Percentiles rank a stretch among this genome's conserved stretches.
Evolutionary conservation across 2,888 invertebrate species (phyloP).

Genomic region (Cacoxenus indagator): DNA sequence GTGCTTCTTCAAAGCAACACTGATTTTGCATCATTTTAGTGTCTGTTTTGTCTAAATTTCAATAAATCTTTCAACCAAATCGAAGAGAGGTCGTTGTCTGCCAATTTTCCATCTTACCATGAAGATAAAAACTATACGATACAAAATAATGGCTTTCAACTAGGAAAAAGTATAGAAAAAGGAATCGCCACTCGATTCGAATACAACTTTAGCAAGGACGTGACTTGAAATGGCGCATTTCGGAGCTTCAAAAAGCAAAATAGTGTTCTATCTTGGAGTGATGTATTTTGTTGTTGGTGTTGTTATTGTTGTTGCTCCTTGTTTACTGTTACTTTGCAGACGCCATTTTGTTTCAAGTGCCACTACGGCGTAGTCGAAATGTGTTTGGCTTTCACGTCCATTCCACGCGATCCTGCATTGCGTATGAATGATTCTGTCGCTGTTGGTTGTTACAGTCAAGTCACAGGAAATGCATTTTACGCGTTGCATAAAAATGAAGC

Average conservation of each 20-base stretch:
- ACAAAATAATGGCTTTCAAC: background rate
- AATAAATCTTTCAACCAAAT: no score
- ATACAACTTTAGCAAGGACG: background rate
- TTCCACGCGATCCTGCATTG: background rate
- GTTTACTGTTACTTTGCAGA: constrained; percentile 5
- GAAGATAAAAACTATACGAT: no score
- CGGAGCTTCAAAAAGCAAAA: background rate
- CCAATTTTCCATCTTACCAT: background rate
- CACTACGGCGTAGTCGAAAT: background rate
- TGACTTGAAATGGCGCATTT: background rate
- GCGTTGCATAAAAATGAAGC: constrained; percentile 21
- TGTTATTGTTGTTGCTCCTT: background rate
- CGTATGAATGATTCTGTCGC: background rate
- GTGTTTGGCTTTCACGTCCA: background rate
- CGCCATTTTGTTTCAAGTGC: constrained; percentile 15
- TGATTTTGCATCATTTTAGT: no score
- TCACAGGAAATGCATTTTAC: constrained; percentile 20
- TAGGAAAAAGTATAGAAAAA: background rate
- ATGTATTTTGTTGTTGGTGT: background rate
- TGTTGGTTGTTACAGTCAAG: background rate
- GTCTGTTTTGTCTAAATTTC: no score
- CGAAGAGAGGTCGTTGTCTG: no score
- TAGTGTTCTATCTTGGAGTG: constrained; percentile 12
- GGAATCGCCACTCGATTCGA: background rate
- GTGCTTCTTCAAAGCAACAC: no score